Conservation (phyloP, 2,888 invertebrate species). For the Gasteruption jaculator region DNA sequence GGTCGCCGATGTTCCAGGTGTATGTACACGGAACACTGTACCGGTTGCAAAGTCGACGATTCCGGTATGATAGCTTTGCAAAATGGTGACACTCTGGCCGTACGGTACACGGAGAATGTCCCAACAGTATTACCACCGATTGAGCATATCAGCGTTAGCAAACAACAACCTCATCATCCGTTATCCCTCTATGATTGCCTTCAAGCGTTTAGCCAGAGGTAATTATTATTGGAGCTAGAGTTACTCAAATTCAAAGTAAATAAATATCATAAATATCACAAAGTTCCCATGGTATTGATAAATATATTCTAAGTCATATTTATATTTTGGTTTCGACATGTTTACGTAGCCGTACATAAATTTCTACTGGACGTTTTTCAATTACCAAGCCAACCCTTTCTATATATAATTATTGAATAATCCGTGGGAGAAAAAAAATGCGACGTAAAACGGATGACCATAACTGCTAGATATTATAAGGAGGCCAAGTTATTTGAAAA, state of each 20-base stretch:
- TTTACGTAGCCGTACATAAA: no score
- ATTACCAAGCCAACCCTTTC: no score
- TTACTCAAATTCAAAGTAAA: background rate
- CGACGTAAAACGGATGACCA: no score
- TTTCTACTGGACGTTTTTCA: background rate
- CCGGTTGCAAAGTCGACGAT: conserved; percentile 55
- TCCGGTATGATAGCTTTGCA: conserved; percentile 54
- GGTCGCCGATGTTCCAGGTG: conserved; percentile 60
- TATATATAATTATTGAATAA: no score
- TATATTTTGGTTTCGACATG: no score
- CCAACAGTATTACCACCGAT: conserved; percentile 45
- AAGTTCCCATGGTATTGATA: no score
- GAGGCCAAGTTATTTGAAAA: no score
- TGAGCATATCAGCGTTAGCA: conserved; percentile 54
- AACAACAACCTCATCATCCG: conserved; percentile 53
- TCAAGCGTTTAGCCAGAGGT: conserved; percentile 61
- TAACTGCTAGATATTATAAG: no score
- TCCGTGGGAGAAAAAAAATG: no score
- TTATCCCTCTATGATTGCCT: conserved; percentile 61
- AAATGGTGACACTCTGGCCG: conserved; percentile 56
- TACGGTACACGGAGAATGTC: conserved; percentile 48
- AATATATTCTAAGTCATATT: no score
- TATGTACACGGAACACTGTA: conserved; percentile 56
- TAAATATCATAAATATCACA: no score
- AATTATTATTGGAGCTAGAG: conserved; percentile 13